Conservation (phyloP, 1,140 invertebrate genomes). For the Goniozus legneri region DNA sequence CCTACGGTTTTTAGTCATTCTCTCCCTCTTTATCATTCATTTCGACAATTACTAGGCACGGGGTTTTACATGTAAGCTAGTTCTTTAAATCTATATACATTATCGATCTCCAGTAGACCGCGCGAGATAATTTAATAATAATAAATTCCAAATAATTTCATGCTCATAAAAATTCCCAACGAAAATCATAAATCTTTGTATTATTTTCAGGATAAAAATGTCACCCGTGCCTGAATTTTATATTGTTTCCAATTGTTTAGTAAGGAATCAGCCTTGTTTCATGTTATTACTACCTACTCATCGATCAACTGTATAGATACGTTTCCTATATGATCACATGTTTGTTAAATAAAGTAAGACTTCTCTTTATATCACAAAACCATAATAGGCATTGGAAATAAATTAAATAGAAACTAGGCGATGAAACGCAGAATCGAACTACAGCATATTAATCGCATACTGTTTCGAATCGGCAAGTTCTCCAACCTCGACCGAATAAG, state of each 20-base stretch:
- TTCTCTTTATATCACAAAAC: conserved; percentile 40
- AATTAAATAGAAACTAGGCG: conserved; percentile 31
- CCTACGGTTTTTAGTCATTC: conserved; percentile 42
- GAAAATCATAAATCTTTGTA: too few relatives aligned
- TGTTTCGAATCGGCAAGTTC: conserved; percentile 41
- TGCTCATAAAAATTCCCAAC: too few relatives aligned
- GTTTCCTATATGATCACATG: conserved; percentile 45
- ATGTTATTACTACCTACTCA: conserved; percentile 26
- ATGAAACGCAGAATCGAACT: conserved; percentile 51
- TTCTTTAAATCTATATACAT: conserved; percentile 24
- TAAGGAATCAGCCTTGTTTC: conserved; percentile 50
- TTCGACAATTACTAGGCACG: conserved; percentile 38
- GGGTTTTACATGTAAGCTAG: conserved; percentile 29
- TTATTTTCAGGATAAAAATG: too few relatives aligned
- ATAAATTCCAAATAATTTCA: too few relatives aligned
- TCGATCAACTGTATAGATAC: conserved; percentile 32
- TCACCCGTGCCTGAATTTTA: conserved; percentile 4
- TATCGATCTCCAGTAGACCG: conserved; percentile 11
- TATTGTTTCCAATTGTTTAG: conserved; percentile 28
- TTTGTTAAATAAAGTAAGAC: conserved; percentile 31
- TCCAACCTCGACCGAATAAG: conserved; percentile 39
- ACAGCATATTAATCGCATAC: conserved; percentile 44
- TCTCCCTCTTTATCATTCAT: conserved; percentile 19
- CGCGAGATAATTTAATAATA: too few relatives aligned
- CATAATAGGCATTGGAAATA: conserved; percentile 39